Conservation (phyloP, 2,797 vertebrate species). For the Columba guinea region DNA sequence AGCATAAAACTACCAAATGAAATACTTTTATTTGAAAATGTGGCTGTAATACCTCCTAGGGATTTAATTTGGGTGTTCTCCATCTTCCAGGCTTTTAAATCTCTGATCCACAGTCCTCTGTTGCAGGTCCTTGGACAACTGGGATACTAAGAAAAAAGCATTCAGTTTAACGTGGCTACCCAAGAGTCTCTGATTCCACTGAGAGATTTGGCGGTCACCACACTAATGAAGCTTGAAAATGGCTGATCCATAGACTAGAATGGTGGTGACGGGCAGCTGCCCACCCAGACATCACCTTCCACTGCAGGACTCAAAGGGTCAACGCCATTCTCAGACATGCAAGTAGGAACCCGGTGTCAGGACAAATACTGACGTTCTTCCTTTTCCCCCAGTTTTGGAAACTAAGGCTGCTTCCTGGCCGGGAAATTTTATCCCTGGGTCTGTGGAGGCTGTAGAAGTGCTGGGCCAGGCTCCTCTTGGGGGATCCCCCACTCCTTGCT, state of each 20-base stretch:
- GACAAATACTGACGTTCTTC: not conserved
- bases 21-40: not conserved
- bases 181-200: not conserved
- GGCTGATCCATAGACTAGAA: not conserved
- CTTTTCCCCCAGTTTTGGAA: not conserved
- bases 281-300: not conserved
- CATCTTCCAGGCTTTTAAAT: not conserved
- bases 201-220: not conserved
- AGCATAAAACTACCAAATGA: not conserved
- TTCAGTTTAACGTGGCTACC: not conserved
- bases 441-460: not conserved
- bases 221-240: not conserved
- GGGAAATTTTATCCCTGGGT: not conserved
- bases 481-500: fast-evolving
- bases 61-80: not conserved
- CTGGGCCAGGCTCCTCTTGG: not conserved
- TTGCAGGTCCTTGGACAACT: not conserved
- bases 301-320: not conserved
- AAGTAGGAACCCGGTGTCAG: not conserved
- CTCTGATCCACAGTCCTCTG: not conserved
- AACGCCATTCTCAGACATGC: not conserved
- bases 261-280: not conserved
- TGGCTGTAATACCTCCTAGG: not conserved
- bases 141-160: not conserved
- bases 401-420: not conserved